Base-by-base conservation (phyloP, 1,140 invertebrate species). In the Drosophila repleta region DNA sequence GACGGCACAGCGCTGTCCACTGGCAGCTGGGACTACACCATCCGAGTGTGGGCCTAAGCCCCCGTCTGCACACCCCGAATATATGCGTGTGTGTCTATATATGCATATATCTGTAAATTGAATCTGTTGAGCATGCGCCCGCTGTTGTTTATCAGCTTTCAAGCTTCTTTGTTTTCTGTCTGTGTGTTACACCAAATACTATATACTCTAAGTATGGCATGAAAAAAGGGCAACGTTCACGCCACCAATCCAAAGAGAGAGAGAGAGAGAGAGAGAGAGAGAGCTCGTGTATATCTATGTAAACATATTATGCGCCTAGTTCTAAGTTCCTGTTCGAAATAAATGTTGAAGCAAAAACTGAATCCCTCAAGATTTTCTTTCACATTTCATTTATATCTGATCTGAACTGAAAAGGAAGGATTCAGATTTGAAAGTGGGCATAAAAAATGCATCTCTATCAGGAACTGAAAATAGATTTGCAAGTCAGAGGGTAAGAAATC, bases 1-100 rank as follows among this genome's bases (percentile, higher is more conserved):
- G 99, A 99, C 94, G 99, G 99, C 65, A 99, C 98, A 57, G 98
- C 98, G 51, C 94, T 99, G 7, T 98, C 97, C 76, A 99, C 99
- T 45, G 98, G 98, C 56, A 99, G 97, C 84, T 99, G 99, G 99
- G 99, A 99, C 93, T 96, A 96, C 85, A 99, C 98, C 49, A 93
- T 99, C 74, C 94, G 98, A 92, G 97, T 99, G 92, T 91, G 90
- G 90, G 90, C 90, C 51, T 91, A 91, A 39, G 20, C 37, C 32
- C 21, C 32, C 35, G 0, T 4, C 21, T 24, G 4, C 10, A 35
- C 3, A 35, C 6, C 29, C 8, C 2, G 24, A 8, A n/a, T 11
- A 61, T 39, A 29, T 18, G 49, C 39, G n/a, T 41, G 4, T 41
- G 13, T 39, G 32, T 32, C 6, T 48, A 49, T 15, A 13, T 39